Percentiles rank a stretch among this genome's conserved stretches.
phyloP scores from a whole-genome alignment of 2,888 invertebrate genomes.

The Apomyelois bistriatella region DNA sequence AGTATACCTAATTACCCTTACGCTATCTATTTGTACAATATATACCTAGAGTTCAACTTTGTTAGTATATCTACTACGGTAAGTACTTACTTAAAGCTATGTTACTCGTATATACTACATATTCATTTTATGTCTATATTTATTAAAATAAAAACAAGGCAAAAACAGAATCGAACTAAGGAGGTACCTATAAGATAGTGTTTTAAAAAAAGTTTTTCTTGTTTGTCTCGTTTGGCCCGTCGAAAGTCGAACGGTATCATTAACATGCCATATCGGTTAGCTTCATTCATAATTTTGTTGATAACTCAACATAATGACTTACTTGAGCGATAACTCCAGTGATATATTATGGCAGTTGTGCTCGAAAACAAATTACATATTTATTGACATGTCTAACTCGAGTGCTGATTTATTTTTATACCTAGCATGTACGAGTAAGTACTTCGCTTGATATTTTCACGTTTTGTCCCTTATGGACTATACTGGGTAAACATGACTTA shows the following conservation, averaged over 20 bases:
- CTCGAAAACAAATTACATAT: conserved; percentile 16
- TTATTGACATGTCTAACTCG: conserved; percentile 11
- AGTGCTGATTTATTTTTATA: neutral
- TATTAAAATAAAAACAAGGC: too few species aligned
- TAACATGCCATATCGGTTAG: conserved; percentile 27
- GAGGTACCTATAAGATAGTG: neutral
- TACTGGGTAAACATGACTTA: neutral
- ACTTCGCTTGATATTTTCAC: too few species aligned
- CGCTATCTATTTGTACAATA: too few species aligned
- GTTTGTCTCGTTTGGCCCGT: conserved; percentile 4
- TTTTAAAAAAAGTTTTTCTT: neutral
- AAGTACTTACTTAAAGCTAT: too few species aligned
- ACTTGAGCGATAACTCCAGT: conserved; percentile 23
- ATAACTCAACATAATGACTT: conserved; percentile 26
- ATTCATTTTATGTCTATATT: too few species aligned
- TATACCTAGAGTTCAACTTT: too few species aligned
- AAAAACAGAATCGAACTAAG: neutral
- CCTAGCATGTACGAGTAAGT: neutral
- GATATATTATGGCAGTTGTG: conserved; percentile 22
- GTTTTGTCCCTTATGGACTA: neutral
- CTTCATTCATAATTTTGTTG: conserved; percentile 42
- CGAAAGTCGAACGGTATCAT: conserved; percentile 16
- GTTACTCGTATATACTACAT: too few species aligned
- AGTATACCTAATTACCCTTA: too few species aligned
- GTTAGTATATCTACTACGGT: too few species aligned